Base-by-base conservation (phyloP, 2,888 invertebrate species). In the Plagodis pulveraria region DNA sequence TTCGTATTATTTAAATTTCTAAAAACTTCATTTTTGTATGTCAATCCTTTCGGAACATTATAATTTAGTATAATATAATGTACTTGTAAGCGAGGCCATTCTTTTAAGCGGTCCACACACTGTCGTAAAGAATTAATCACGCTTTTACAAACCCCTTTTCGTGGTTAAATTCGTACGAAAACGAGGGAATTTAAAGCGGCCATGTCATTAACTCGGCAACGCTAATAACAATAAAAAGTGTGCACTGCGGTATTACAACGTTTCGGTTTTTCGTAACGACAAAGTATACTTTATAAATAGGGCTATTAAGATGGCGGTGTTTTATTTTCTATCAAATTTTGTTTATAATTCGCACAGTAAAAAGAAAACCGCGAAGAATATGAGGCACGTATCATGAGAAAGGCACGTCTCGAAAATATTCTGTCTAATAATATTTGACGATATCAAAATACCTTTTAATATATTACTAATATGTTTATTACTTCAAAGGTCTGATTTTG, bases 61-160 rank as follows among this genome's bases (percentile, higher is more conserved):
- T 22, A 22, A 22, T 22, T 22, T 22, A 4, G 22, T 22, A 22
- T 22, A 22, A 51, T 57, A 52, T 40, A 35, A 36, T 6, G 49
- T 57, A 53, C 58, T 42, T 50, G 50, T 49, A 43, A 54, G 42
- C 50, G 38, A 50, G 50, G 6, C 42, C 41, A 40, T 54, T 42
- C 54, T 43, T 50, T 55, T 48, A 55, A 43, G 41, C 43, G 38
- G 55, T 49, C 54, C 55, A 57, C 58, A 58, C 55, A 40, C 52
- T 50, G 50, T 55, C 56, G 52, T 66, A 65, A 62, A 63, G 65
- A 63, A 64, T 69, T 64, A 69, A 65, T 64, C 62, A 66, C 58
- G 57, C 65, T 60, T 62, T 61, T 58, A 57, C 60, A 51, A 46
- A 46, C 55, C 56, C 60, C 58, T 59, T 65, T 69, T 67, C 64